Evolutionary conservation across 2,888 invertebrate genomes (phyloP).

Genomic region (Ormia ochracea): DNA sequence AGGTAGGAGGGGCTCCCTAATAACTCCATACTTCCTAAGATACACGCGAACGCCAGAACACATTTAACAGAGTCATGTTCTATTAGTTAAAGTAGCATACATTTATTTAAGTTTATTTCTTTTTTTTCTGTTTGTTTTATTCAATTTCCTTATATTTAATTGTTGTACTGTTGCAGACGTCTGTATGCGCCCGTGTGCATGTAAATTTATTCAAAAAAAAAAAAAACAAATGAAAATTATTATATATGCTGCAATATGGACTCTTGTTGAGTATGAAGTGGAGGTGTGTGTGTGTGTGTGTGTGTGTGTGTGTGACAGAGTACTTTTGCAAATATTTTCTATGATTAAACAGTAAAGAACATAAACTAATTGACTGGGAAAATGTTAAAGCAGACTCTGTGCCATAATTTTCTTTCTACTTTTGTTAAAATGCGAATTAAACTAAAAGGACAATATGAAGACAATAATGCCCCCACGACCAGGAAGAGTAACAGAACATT

Average conservation of each 20-base stretch:
- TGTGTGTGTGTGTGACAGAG: background rate
- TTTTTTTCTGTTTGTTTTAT: constrained; percentile 18
- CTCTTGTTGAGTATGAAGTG: background rate
- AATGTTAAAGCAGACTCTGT: constrained; percentile 27
- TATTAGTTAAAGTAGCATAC: constrained; percentile 29
- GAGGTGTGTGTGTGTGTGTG: too few species aligned
- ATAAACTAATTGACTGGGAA: constrained; percentile 63
- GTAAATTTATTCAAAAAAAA: background rate
- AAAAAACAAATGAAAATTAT: constrained; percentile 18
- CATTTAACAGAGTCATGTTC: constrained; percentile 26
- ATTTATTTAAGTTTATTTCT: constrained; percentile 40
- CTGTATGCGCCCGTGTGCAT: background rate
- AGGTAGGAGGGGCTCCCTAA: background rate
- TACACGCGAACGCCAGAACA: background rate
- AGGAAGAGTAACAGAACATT: constrained; percentile 37
- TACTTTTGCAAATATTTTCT: constrained; percentile 47
- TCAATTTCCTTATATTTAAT: constrained; percentile 27
- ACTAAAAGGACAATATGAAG: constrained; percentile 33
- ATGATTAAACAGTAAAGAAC: constrained; percentile 55
- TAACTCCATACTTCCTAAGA: background rate
- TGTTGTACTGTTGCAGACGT: constrained; percentile 6
- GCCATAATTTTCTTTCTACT: constrained; percentile 1
- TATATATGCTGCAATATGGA: background rate
- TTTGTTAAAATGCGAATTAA: constrained; percentile 27
- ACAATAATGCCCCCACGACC: constrained; percentile 6